These are phyloP conservation scores for Gymnosoma rotundatum DNA, from an alignment of 2,888 invertebrate genomes.

Conservation along the genomic window DNA sequence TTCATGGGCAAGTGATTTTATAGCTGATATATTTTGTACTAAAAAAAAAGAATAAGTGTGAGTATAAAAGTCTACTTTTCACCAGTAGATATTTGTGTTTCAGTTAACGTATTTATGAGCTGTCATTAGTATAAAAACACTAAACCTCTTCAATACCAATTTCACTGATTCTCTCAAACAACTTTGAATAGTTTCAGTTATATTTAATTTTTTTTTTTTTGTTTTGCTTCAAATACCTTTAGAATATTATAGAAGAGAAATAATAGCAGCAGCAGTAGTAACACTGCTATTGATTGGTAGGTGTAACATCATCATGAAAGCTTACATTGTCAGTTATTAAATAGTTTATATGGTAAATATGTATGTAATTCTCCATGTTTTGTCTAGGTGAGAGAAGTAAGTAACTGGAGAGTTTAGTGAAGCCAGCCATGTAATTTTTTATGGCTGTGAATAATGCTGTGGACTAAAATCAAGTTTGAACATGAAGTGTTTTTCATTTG, in stretches of 20 bases:
- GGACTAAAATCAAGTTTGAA: constrained; percentile 78
- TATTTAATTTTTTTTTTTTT: constrained; percentile 34
- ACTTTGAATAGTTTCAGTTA: constrained; percentile 22
- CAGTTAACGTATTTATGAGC: constrained; percentile 3
- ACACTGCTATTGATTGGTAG: not conserved
- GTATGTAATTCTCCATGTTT: not conserved
- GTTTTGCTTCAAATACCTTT: too few relatives aligned
- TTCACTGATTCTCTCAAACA: not conserved
- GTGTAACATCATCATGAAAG: constrained; percentile 45
- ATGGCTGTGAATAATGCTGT: constrained; percentile 26
- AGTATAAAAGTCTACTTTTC: not conserved
- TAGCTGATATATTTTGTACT: not conserved
- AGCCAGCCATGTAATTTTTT: constrained; percentile 39
- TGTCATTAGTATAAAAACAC: constrained; percentile 52
- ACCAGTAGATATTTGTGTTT: not conserved
- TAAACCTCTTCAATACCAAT: constrained; percentile 48
- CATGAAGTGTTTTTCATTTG: constrained; percentile 80
- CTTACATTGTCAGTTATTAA: constrained; percentile 62
- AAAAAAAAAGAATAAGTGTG: not conserved
- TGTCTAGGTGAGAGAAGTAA: not conserved
- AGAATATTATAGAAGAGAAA: not conserved
- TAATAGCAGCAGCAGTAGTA: not conserved
- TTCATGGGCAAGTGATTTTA: not conserved
- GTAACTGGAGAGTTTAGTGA: constrained; percentile 8
- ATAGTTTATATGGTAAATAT: constrained; percentile 18